phyloP scores from a whole-genome alignment of 1,140 invertebrate genomes.

The Pseudomyrmex gracilis region DNA sequence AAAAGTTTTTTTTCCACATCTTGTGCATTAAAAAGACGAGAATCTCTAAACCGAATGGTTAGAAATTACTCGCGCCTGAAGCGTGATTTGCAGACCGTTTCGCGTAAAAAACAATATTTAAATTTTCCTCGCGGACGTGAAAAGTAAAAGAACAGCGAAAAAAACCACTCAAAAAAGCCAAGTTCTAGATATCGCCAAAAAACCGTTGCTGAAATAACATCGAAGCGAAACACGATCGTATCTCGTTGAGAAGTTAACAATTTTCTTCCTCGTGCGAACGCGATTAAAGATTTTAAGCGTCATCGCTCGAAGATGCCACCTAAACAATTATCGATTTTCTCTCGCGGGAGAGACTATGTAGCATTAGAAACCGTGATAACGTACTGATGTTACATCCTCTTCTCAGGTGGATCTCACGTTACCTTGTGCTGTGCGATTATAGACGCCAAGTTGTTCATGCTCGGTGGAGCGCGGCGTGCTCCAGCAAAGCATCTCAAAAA shows the following conservation, averaged over 20 bases:
- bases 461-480: slow-evolving; percentile 54
- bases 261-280: background rate
- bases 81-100: too few relatives aligned
- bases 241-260: background rate
- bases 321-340: slow-evolving; percentile 15
- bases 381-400: slow-evolving; percentile 67
- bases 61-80: too few relatives aligned
- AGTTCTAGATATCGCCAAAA: background rate
- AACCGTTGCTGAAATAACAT: background rate
- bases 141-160: background rate
- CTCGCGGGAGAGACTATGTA: background rate
- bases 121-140: background rate
- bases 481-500: slow-evolving; percentile 39
- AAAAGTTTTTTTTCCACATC: too few relatives aligned
- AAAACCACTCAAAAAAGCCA: background rate
- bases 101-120: too few relatives aligned
- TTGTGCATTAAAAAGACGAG: too few relatives aligned
- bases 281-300: slow-evolving; percentile 31
- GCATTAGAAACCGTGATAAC: slow-evolving; percentile 40
- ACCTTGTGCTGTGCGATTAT: slow-evolving; percentile 66
- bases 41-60: too few relatives aligned
- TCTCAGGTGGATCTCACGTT: slow-evolving; percentile 56
- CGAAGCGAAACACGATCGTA: background rate
- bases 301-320: slow-evolving; percentile 22
- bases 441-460: slow-evolving; percentile 62